A percentile compares a stretch with the other conserved stretches of the same genome.
Evolutionary conservation across 2,113 vertebrate species (phyloP).

Genomic region (Hassar affinis): DNA sequence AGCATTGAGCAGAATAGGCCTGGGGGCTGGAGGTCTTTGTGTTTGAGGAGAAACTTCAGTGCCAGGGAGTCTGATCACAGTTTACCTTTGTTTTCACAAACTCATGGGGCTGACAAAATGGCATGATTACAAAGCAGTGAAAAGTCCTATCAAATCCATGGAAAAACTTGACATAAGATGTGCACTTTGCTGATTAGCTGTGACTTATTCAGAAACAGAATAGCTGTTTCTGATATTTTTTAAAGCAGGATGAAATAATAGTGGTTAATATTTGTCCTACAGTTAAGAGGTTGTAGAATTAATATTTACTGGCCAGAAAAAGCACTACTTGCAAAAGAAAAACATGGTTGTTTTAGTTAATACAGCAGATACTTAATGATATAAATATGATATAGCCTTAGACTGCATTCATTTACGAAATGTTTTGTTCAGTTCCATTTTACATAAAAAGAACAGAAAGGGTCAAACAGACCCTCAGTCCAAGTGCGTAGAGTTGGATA

Average conservation of each 20-base stretch:
- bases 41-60: conserved; percentile 47
- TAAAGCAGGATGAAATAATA: not conserved
- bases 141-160: conserved; percentile 12
- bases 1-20: conserved; percentile 57
- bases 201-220: not conserved
- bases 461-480: too few relatives aligned
- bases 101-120: conserved; percentile 38
- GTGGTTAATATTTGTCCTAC: not conserved
- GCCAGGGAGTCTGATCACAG: conserved; percentile 56
- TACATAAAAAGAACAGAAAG: not conserved
- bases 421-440: not conserved
- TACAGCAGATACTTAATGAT: not conserved
- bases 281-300: not conserved
- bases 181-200: not conserved
- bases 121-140: conserved; percentile 16
- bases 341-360: not conserved
- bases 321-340: not conserved
- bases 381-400: not conserved
- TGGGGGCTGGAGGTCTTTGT: conserved; percentile 41
- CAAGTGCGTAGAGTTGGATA: too few relatives aligned
- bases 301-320: not conserved
- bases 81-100: conserved; percentile 57
- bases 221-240: conserved; percentile 14
- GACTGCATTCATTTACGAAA: not conserved
- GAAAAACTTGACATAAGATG: not conserved